phyloP scores from a whole-genome alignment of 2,888 invertebrate species.

The Poecilobothrus nobilitatus region DNA sequence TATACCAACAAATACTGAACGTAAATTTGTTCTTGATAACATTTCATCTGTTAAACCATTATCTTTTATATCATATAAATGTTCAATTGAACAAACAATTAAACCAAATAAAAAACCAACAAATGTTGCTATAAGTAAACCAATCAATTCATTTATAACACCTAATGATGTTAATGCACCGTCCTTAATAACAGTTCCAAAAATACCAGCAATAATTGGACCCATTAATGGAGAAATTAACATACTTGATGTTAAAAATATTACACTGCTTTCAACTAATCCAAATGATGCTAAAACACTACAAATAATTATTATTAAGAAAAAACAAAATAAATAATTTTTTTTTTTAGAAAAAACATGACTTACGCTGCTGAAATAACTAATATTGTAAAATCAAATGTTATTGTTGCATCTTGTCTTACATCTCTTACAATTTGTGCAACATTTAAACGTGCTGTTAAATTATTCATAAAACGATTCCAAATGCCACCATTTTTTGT shows the following conservation, averaged over 20 bases:
- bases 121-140: conserved; percentile 55
- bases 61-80: conserved; percentile 50
- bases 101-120: conserved; percentile 63
- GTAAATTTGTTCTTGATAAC: conserved; percentile 54
- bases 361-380: conserved; percentile 59
- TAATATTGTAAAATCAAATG: conserved; percentile 67
- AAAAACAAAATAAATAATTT: conserved; percentile 22
- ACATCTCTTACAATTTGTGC: conserved; percentile 64
- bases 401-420: conserved; percentile 57
- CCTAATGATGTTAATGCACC: conserved; percentile 55
- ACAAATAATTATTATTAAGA: conserved; percentile 28
- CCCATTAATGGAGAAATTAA: conserved; percentile 74
- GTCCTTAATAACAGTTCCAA: conserved; percentile 63
- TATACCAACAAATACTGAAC: conserved; percentile 60
- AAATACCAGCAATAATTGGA: conserved; percentile 67
- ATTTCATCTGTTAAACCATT: conserved; percentile 61
- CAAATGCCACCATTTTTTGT: conserved; percentile 43
- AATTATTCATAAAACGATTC: conserved; percentile 57
- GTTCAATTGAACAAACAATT: conserved; percentile 49
- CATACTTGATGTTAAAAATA: conserved; percentile 70
- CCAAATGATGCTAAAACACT: conserved; percentile 65
- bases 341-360: conserved; percentile 15
- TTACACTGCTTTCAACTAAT: conserved; percentile 63
- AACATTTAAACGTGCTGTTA: conserved; percentile 58
- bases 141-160: conserved; percentile 57